These are phyloP conservation scores for Daktulosphaira vitifoliae DNA, from an alignment of 1,140 invertebrate species.

Conservation along the genomic window DNA sequence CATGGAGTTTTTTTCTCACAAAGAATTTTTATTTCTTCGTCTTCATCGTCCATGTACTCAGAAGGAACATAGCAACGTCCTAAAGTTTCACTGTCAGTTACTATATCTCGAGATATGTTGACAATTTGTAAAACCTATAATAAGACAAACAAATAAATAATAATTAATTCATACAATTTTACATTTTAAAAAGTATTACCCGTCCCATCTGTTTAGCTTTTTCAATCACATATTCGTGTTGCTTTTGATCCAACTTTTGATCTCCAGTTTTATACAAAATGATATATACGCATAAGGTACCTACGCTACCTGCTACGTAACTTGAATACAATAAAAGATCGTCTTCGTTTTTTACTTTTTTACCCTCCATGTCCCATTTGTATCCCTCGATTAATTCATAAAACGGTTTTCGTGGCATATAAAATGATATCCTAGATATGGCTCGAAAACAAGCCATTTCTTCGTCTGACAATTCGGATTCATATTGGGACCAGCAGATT, in stretches of 20 bases:
- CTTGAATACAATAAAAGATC: slow-evolving; percentile 22
- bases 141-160: too few relatives aligned
- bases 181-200: background rate
- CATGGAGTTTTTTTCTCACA: background rate
- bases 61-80: slow-evolving; percentile 13
- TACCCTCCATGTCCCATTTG: background rate
- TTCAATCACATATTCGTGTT: background rate
- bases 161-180: too few relatives aligned
- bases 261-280: background rate
- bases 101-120: slow-evolving; percentile 21
- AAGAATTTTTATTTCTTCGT: background rate
- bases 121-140: slow-evolving; percentile 16
- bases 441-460: slow-evolving; percentile 18
- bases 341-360: background rate
- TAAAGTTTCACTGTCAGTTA: slow-evolving; percentile 17
- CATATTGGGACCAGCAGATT: background rate
- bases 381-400: slow-evolving; percentile 18
- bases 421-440: slow-evolving; percentile 14
- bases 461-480: background rate
- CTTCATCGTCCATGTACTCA: slow-evolving; percentile 13
- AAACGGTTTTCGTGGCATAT: slow-evolving; percentile 6
- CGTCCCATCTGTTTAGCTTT: slow-evolving; percentile 22
- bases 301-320: slow-evolving; percentile 19
- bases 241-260: background rate
- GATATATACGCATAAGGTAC: slow-evolving; percentile 2